Evolutionary conservation across 2,113 vertebrate species (phyloP), one percentile per base, ranked within the genome.

Genomic region (Elanus axillaris): DNA sequence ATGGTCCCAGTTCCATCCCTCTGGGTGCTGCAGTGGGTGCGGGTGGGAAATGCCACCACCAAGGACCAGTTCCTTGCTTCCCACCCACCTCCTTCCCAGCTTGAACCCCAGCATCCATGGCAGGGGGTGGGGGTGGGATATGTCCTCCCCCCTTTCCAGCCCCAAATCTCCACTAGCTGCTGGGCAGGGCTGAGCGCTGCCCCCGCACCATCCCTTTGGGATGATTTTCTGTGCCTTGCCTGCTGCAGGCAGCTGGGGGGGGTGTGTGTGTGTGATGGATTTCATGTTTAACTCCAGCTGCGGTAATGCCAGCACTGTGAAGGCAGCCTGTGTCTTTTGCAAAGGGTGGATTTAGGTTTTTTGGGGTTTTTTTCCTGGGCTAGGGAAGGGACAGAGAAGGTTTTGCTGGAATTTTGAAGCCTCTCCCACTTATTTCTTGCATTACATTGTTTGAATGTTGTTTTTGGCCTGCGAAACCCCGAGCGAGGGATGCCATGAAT

Each of bases 121-220:
- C n/a, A n/a, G n/a, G 63, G 6, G 11, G 52, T 10, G 0, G 16
- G 34, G 18, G 21, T n/a, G 3, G 18, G 7, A 43, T 11, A 8
- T 1, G 32, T 4, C 4, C 2, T 5, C 6, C 4, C 31, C 5
- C 10, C 13, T 53, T 81, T 9, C 38, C 84, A 81, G 2, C 58
- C 42, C 64, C 69, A 34, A 18, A 32, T 29, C 13, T 3, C 32
- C 55, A 20, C n/a, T 6, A 3, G 68, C 25, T 16, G 66, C 31
- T 26, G 58, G 26, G 58, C 58, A 73, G 76, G 43, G 76, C 76
- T 36, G 52, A 36, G 42, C 8, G 3, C 52, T 79, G 36, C 45
- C 38, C 17, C 45, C 7, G 1, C 11, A 5, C 9, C 14, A 3
- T 34, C 63, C 48, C 36, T 26, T 31, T 1, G 22, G 72, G 72